Percentiles rank a stretch among this genome's conserved stretches.
These are phyloP conservation scores for Belonocnema kinseyi DNA, from an alignment of 1,140 invertebrate species.

Conservation along the genomic window DNA sequence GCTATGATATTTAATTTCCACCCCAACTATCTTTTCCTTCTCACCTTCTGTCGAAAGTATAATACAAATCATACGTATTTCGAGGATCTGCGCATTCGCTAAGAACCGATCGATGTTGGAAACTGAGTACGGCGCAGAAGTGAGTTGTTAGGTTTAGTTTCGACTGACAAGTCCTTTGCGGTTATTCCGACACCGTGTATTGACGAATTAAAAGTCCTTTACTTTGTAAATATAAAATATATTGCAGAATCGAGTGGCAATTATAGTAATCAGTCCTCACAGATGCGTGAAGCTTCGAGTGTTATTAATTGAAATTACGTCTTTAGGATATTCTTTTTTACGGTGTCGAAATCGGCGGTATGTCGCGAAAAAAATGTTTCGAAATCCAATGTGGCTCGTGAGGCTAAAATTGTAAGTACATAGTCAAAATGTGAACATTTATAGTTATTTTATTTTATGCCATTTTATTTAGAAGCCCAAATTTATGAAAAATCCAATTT, in stretches of 20 bases:
- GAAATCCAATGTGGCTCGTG: constrained; percentile 69
- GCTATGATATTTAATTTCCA: too few relatives aligned
- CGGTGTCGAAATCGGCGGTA: constrained; percentile 46
- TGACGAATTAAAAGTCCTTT: constrained; percentile 23
- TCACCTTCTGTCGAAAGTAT: neutral
- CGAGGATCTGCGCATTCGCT: constrained; percentile 64
- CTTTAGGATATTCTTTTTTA: constrained; percentile 35
- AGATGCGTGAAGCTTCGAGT: neutral
- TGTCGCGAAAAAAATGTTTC: constrained; percentile 68
- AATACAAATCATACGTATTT: constrained; percentile 14
- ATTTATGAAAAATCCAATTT: neutral
- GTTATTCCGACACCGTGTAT: constrained; percentile 42
- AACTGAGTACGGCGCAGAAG: constrained; percentile 67
- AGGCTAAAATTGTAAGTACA: constrained; percentile 71
- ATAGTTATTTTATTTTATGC: neutral
- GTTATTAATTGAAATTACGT: constrained; percentile 1
- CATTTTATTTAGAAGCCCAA: neutral
- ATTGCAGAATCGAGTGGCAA: neutral
- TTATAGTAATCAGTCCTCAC: neutral
- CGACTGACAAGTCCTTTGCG: constrained; percentile 64
- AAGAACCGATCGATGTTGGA: constrained; percentile 67
- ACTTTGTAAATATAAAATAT: constrained; percentile 35
- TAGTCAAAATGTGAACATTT: constrained; percentile 1
- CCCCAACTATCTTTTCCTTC: neutral
- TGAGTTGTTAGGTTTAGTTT: constrained; percentile 71